Evolutionary conservation across 2,888 invertebrate species (phyloP), one percentile per base, ranked within the genome.

Genomic region (Drosophila cracens): DNA sequence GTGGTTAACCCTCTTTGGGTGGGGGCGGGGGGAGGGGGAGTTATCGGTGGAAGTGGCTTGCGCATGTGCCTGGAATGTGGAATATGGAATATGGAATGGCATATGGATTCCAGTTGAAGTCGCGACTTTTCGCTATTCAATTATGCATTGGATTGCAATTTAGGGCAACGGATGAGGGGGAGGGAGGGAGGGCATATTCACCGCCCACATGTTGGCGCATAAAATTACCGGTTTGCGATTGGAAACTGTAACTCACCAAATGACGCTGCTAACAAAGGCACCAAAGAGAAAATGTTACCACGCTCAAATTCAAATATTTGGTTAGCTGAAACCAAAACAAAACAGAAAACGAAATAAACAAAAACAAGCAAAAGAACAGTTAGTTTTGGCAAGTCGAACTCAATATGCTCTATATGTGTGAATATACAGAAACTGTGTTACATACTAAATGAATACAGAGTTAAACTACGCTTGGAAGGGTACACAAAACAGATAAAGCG

Each of bases 281-380:
- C 34, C 60, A 34, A 71, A 64, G 69, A 62, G 65, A 67, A 74
- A 76, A 61, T 51, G 56, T 57, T 63, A 33, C 57, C 43, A 49
- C 36, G 70, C 73, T 82, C 70, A 36, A 76, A 74, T 67, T 69
- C 61, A 83, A 86, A 79, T 83, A 86, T 74, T 86, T 74, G 69
- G 57, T 64, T 67, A 70, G 54, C 68, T 63, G 70, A 77, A 69
- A 79, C 69, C 64, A 70, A 74, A 79, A 70, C 70, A 75, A 82
- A 75, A 54, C 74, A 46, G 51, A 71, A 81, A 78, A 61, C 60
- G 21, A 62, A 46, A n/a, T 27, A 46, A 43, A n/a, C 11, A 34
- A 48, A 11, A 46, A 29, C 5, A 11, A 29, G 29, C 31, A 40
- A 31, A 16, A 31, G 4, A 21, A 25, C 48, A 33, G 29, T 43